Evolutionary conservation across 1,140 invertebrate genomes (phyloP).

Genomic region (Sinella curviseta): DNA sequence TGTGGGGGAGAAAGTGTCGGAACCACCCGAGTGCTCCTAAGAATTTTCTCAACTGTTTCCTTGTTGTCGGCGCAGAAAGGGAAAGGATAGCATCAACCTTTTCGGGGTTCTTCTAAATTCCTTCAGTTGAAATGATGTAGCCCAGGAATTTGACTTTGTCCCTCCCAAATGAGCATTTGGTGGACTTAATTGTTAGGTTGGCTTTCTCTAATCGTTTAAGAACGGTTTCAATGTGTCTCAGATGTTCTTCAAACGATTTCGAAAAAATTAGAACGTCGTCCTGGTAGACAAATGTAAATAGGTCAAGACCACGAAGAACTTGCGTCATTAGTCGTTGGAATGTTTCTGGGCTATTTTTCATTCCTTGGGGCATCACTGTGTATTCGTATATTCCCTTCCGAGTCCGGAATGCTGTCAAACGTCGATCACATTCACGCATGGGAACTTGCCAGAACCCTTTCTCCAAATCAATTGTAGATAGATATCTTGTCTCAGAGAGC

Average conservation of each 20-base stretch:
- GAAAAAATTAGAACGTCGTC: slow-evolving; percentile 49
- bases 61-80: slow-evolving; percentile 49
- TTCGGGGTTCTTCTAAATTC: slow-evolving; percentile 51
- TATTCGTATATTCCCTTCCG: slow-evolving; percentile 54
- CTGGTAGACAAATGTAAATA: slow-evolving; percentile 49
- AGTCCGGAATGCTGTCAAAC: slow-evolving; percentile 57
- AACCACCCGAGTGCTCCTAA: slow-evolving; percentile 53
- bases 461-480: slow-evolving; percentile 15
- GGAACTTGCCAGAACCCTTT: slow-evolving; percentile 51
- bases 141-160: slow-evolving; percentile 52
- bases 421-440: slow-evolving; percentile 39
- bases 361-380: slow-evolving; percentile 52
- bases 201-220: slow-evolving; percentile 36
- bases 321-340: slow-evolving; percentile 54
- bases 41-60: slow-evolving; percentile 49
- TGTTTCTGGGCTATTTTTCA: slow-evolving; percentile 53
- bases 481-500: background rate
- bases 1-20: slow-evolving; percentile 51
- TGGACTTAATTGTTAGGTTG: slow-evolving; percentile 41
- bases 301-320: slow-evolving; percentile 37
- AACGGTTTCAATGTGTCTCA: slow-evolving; percentile 41
- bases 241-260: slow-evolving; percentile 51
- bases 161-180: slow-evolving; percentile 50
- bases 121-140: slow-evolving; percentile 50
- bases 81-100: slow-evolving; percentile 52